Percentiles rank a stretch among this genome's conserved stretches.
Conservation (phyloP, 2,888 invertebrate genomes). For the Petrolisthes cinctipes region DNA sequence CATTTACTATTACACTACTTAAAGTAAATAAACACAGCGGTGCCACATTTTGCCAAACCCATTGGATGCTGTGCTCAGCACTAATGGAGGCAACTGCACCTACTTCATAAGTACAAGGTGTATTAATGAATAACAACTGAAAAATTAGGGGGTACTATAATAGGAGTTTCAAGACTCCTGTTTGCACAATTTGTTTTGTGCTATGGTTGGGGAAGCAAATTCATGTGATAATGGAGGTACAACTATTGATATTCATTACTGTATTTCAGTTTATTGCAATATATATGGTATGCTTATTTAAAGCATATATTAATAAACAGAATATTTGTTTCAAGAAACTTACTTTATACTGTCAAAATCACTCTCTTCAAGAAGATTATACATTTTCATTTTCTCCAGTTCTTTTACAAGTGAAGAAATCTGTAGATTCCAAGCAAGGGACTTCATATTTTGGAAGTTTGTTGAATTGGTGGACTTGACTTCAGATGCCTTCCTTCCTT, state of each 20-base stretch:
- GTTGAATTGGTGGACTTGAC: neutral
- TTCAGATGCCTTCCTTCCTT: slow-evolving; percentile 17
- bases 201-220: no score
- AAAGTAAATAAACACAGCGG: no score
- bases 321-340: slow-evolving; percentile 5
- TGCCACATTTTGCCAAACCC: no score
- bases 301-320: neutral
- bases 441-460: neutral
- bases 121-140: no score
- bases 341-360: neutral
- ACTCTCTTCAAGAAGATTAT: slow-evolving; percentile 14
- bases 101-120: no score
- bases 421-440: slow-evolving; percentile 34
- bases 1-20: no score
- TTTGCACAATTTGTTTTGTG: no score
- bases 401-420: slow-evolving; percentile 33
- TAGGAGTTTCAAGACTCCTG: no score
- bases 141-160: no score
- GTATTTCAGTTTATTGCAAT: neutral
- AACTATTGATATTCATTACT: no score
- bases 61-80: neutral
- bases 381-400: slow-evolving; percentile 12
- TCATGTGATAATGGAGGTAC: no score
- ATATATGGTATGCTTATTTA: neutral
- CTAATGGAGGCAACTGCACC: neutral